These are phyloP conservation scores for Setophaga kirtlandii DNA, from an alignment of 2,113 vertebrate genomes.

Conservation along the genomic window DNA sequence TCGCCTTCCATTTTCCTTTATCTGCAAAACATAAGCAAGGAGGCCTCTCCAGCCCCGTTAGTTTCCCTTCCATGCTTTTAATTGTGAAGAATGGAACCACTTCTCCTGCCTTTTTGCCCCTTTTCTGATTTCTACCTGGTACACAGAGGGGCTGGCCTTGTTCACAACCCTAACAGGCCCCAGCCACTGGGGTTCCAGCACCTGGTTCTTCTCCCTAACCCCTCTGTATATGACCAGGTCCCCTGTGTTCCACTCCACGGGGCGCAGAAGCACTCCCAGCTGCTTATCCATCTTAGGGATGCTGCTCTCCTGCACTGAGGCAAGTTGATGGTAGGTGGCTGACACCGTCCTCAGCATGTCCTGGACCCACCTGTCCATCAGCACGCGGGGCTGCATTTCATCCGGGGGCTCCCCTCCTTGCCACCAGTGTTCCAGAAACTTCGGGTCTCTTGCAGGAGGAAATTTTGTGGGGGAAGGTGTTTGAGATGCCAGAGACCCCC, in stretches of 20 bases:
- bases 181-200: constrained; percentile 39
- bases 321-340: not conserved
- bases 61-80: constrained; percentile 70
- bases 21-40: constrained; percentile 69
- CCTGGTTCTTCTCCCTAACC: constrained; percentile 56
- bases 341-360: not conserved
- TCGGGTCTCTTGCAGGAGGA: not conserved
- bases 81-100: constrained; percentile 62
- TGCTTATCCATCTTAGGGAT: constrained; percentile 58
- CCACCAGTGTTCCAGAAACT: constrained; percentile 26
- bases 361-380: constrained; percentile 59
- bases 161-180: constrained; percentile 58
- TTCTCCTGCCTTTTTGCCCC: constrained; percentile 38
- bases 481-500: not conserved
- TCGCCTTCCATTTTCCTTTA: constrained; percentile 66
- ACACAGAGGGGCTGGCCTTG: constrained; percentile 56
- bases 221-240: constrained; percentile 38
- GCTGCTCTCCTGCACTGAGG: not conserved
- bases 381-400: constrained; percentile 26
- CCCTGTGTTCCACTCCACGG: constrained; percentile 26
- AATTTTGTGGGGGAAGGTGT: not conserved
- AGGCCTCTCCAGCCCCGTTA: constrained; percentile 69
- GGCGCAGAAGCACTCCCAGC: constrained; percentile 11
- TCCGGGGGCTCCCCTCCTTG: constrained; percentile 32
- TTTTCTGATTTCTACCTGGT: constrained; percentile 62